Evolutionary conservation across 2,797 vertebrate species (phyloP).

Genomic region (Amblyraja radiata): DNA sequence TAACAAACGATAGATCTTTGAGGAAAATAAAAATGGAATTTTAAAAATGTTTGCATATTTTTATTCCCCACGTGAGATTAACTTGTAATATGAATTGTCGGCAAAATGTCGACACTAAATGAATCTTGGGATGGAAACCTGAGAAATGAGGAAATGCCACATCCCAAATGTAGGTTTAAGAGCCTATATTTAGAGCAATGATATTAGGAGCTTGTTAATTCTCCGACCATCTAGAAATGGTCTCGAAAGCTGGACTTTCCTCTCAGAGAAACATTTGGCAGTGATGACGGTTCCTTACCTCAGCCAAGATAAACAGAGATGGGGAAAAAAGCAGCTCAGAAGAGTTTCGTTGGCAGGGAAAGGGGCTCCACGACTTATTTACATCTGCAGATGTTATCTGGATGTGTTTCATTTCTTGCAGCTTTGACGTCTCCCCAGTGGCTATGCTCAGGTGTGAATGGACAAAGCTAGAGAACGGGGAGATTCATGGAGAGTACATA

Average conservation of each 20-base stretch:
- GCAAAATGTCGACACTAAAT: background rate
- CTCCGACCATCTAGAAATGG: background rate
- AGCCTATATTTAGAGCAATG: background rate
- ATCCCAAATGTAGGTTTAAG: background rate
- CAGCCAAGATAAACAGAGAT: background rate
- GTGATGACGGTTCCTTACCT: background rate
- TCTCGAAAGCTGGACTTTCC: background rate
- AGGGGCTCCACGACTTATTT: background rate
- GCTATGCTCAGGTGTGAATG: background rate
- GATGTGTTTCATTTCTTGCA: background rate
- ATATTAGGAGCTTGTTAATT: background rate
- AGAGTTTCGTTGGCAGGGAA: background rate
- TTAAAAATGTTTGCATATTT: background rate
- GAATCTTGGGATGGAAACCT: background rate
- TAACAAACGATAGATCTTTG: background rate
- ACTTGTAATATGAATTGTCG: background rate
- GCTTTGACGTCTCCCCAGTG: background rate
- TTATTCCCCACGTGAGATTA: background rate
- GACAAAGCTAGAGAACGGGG: background rate
- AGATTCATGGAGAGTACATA: too few relatives aligned
- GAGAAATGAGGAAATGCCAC: background rate
- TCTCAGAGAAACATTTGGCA: constrained; percentile 1
- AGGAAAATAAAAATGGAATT: background rate
- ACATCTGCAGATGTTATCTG: background rate
- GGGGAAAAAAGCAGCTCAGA: background rate